Percentiles rank a stretch among this genome's conserved stretches.
Conservation (phyloP, 2,888 invertebrate genomes). For the Pelosia muscerda region DNA sequence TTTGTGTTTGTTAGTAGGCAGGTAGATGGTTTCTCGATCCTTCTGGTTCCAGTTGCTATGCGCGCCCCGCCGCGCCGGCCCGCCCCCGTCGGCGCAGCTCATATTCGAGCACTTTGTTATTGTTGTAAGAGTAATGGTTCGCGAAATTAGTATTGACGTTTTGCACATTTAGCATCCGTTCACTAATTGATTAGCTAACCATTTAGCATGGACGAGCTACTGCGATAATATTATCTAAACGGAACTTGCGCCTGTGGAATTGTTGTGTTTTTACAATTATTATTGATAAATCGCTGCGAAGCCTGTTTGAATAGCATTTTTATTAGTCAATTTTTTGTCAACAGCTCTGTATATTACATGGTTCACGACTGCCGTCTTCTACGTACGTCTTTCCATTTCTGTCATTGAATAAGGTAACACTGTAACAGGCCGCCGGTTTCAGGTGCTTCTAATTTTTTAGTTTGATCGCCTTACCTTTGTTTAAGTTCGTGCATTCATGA, state of each 20-base stretch:
- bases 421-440: neutral
- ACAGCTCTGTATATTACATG: neutral
- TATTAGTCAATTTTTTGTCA: neutral
- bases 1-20: neutral
- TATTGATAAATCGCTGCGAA: neutral
- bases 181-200: slow-evolving; percentile 12
- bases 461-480: neutral
- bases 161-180: slow-evolving; percentile 12
- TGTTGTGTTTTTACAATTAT: slow-evolving; percentile 2
- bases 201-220: neutral
- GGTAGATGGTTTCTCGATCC: slow-evolving; percentile 1
- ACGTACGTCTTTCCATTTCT: too few relatives aligned
- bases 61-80: neutral
- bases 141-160: slow-evolving; percentile 10
- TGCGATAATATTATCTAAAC: slow-evolving; percentile 9
- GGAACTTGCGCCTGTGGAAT: neutral
- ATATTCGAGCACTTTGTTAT: slow-evolving; percentile 3
- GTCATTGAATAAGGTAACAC: too few relatives aligned
- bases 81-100: too few relatives aligned
- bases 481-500: neutral
- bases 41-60: neutral
- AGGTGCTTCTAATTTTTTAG: neutral
- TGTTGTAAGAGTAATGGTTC: slow-evolving; percentile 1
- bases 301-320: neutral
- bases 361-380: neutral